These are phyloP conservation scores for Ibidorhyncha struthersii DNA, from an alignment of 2,113 vertebrate genomes.

Conservation along the genomic window DNA sequence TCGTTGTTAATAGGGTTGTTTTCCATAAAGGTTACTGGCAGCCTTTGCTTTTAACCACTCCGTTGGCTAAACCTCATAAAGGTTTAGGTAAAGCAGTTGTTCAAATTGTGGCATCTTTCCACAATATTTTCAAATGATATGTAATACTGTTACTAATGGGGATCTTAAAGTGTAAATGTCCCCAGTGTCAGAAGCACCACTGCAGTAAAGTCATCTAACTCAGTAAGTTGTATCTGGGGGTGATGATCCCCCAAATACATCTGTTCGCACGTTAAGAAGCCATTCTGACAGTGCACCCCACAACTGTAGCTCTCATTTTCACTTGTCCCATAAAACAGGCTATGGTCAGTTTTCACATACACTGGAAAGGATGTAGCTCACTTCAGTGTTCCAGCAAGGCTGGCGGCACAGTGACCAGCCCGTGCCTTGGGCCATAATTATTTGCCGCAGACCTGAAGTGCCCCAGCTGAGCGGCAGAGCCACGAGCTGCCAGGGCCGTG, in stretches of 20 bases:
- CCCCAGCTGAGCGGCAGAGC: neutral
- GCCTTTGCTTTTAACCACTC: neutral
- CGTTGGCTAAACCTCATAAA: neutral
- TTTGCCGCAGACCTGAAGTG: neutral
- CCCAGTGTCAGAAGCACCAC: neutral
- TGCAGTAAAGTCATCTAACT: neutral
- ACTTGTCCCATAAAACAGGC: neutral
- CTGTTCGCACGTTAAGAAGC: neutral
- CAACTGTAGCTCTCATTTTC: neutral
- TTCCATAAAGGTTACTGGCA: neutral
- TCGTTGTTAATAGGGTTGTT: neutral
- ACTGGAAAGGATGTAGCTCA: neutral
- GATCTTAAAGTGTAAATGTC: neutral
- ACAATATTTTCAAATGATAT: neutral
- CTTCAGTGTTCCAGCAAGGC: rapidly evolving
- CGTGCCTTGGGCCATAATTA: rapidly evolving
- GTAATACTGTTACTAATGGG: neutral
- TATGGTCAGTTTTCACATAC: neutral
- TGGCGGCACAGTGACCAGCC: neutral
- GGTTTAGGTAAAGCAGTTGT: neutral
- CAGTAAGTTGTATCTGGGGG: neutral
- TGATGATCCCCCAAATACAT: neutral
- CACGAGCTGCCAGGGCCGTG: neutral
- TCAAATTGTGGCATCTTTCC: neutral
- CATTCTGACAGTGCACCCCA: neutral